These are phyloP conservation scores for Drosophila sp. DNA, from an alignment of 1,140 invertebrate genomes.

Conservation along the genomic window DNA sequence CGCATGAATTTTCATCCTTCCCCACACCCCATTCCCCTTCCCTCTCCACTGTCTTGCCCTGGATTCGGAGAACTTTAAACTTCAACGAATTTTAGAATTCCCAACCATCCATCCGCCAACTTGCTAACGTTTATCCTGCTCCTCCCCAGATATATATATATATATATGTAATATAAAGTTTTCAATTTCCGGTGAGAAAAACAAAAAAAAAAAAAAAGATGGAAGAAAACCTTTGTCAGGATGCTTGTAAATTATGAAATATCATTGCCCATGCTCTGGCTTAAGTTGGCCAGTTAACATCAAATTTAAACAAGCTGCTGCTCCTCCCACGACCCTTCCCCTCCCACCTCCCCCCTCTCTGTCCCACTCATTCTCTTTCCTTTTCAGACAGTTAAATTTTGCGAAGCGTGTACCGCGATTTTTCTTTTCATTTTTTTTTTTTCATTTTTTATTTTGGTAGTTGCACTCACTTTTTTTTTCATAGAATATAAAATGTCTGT, in stretches of 20 bases:
- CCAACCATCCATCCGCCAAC: neutral
- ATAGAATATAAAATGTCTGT: neutral
- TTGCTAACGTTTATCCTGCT: neutral
- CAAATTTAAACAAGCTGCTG: conserved; percentile 63
- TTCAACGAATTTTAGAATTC: conserved; percentile 5
- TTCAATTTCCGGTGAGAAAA: conserved; percentile 17
- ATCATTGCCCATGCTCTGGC: conserved; percentile 19
- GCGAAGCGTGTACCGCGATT: conserved; percentile 49
- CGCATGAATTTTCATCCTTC: neutral
- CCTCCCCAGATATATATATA: neutral
- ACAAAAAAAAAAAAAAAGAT: neutral
- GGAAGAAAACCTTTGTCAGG: conserved; percentile 10
- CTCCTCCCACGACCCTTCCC: conserved; percentile 30
- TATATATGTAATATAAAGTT: conserved; percentile 14
- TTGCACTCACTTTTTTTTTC: neutral
- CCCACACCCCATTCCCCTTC: neutral
- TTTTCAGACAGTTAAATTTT: conserved; percentile 47
- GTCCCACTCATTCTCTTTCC: conserved; percentile 37
- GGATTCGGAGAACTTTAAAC: neutral
- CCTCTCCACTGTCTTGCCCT: neutral
- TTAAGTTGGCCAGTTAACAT: conserved; percentile 29
- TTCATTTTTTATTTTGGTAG: conserved; percentile 10
- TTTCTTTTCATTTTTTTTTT: conserved; percentile 32
- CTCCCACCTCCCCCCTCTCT: conserved; percentile 27
- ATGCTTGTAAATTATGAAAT: conserved; percentile 24